Base-by-base conservation (phyloP, 2,888 invertebrate species). In the Aleiodes alternator region DNA sequence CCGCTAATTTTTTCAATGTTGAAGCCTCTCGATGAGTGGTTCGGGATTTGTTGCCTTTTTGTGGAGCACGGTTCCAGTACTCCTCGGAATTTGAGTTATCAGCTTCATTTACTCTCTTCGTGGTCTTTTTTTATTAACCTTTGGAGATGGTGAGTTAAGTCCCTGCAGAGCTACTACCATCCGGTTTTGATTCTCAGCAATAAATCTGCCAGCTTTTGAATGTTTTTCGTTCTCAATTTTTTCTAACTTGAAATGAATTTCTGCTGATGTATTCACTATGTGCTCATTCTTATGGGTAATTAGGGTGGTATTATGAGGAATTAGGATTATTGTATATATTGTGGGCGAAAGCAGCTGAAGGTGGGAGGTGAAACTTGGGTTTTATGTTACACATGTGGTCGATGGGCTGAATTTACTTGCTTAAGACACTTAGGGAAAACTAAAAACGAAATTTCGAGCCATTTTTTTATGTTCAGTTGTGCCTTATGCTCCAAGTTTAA, bases 1-100 rank as follows among this genome's bases (percentile, higher is more conserved):
- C 14, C 14, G 16, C 43, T 6, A 48, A 14, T 14, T 64, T 64
- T 12, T 16, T 64, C 12, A 48, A 4, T 8, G 14, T 64, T 3
- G 14, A 34, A 8, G 23, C 48, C n/a, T 43, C n/a, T 12, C 16
- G 48, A 43, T 48, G n/a, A 14, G 1, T 14, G 14, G 16, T 43
- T 43, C 9, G 43, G 6, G n/a, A 9, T n/a, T 59, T 59, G 34
- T 31, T 59, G 2, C 12, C 23, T 31, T 31, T 34, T 12, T 23
- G 34, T 9, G 14, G 12, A 3, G 34, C 59, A 59, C 31, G 59
- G 29, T 23, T 64, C 64, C 64, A 64, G 38, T 14, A 64, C 38
- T 64, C 64, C 48, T 64, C 38, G 3, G 64, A 64, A 0, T 43
- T 38, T 16, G 9, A 9, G n/a, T 64, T 43, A 64, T 64, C 64